Evolutionary conservation across 2,888 invertebrate genomes (phyloP).

Genomic region (Helicoverpa assulta): DNA sequence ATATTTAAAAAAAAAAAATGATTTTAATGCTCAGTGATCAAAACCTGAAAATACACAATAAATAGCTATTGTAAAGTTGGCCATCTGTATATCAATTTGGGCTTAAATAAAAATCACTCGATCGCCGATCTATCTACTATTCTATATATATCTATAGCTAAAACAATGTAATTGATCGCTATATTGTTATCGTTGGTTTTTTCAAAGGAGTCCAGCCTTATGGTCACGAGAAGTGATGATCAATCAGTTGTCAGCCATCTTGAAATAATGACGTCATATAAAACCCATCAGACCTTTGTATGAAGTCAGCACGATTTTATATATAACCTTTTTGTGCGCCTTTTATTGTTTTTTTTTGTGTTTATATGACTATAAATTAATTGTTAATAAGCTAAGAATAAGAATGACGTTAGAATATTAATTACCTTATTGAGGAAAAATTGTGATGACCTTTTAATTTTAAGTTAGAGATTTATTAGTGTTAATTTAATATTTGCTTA

Average conservation of each 20-base stretch:
- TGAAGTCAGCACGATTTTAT: slow-evolving; percentile 1
- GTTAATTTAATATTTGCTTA: neutral
- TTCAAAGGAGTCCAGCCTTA: neutral
- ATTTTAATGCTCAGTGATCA: no score
- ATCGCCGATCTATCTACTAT: no score
- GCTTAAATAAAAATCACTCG: no score
- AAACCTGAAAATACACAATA: no score
- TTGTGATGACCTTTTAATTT: neutral
- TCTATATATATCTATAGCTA: neutral
- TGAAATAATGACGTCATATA: neutral
- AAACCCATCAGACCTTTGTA: neutral
- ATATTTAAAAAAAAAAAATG: no score
- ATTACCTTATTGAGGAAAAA: neutral
- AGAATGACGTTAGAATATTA: neutral
- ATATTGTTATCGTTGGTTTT: neutral
- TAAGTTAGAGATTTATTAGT: neutral
- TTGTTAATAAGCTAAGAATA: no score
- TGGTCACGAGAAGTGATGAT: slow-evolving; percentile 2
- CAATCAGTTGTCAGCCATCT: slow-evolving; percentile 1
- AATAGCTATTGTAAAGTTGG: no score
- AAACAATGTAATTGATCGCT: neutral
- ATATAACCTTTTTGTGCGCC: neutral
- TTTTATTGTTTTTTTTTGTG: neutral
- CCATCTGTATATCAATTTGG: no score
- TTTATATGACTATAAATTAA: neutral